Percentiles rank a stretch among this genome's conserved stretches.
These are phyloP conservation scores for Apogon talboti DNA, from an alignment of 2,797 vertebrate genomes.

Conservation along the genomic window DNA sequence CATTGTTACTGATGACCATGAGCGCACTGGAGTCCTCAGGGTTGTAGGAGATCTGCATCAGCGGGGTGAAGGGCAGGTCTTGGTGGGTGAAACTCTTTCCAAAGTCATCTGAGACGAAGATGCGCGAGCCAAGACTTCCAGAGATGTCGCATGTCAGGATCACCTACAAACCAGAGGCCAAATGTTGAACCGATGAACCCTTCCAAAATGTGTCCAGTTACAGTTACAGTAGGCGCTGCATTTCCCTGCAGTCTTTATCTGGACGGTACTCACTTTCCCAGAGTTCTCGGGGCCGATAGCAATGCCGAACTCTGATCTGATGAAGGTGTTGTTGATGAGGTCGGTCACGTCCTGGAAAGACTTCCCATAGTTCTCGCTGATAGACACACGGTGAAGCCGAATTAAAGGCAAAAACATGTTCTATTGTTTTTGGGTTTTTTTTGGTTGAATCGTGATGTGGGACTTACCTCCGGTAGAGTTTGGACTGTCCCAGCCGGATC, in stretches of 20 bases:
- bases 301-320: conserved; percentile 93
- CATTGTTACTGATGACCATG: conserved; percentile 85
- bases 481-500: conserved; percentile 90
- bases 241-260: not conserved
- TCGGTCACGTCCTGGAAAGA: conserved; percentile 89
- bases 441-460: not conserved
- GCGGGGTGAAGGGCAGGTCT: conserved; percentile 89
- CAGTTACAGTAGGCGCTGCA: not conserved
- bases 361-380: conserved; percentile 94
- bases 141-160: conserved; percentile 92
- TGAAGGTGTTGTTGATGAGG: conserved; percentile 94
- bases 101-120: conserved; percentile 90
- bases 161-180: conserved; percentile 81
- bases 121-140: conserved; percentile 81
- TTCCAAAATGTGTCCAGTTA: not conserved
- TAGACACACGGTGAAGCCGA: conserved; percentile 33
- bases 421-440: not conserved
- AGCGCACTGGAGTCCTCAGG: conserved; percentile 83
- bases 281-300: conserved; percentile 92
- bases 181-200: conserved; percentile 16
- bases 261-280: conserved; percentile 86
- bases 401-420: conserved; percentile 28
- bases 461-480: conserved; percentile 91
- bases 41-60: conserved; percentile 89
- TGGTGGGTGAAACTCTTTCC: conserved; percentile 86